Conservation (phyloP, 1,140 invertebrate genomes). For the Lucilia cuprina region DNA sequence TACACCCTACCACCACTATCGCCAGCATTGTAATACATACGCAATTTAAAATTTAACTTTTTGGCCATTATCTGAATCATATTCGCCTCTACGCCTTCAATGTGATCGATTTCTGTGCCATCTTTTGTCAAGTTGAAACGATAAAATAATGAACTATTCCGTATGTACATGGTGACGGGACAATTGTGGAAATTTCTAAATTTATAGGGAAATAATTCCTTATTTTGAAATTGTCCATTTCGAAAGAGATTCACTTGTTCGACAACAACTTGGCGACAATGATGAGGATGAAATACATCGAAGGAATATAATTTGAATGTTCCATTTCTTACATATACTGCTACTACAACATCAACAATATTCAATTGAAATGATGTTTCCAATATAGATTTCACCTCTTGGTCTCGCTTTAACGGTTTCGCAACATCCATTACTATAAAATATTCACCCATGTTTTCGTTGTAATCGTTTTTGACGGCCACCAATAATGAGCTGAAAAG, state of each 20-base stretch:
- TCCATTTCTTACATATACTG: background rate
- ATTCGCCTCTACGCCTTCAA: slow-evolving; percentile 8
- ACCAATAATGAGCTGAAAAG: background rate
- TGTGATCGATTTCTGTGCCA: background rate
- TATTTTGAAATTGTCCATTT: background rate
- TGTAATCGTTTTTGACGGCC: background rate
- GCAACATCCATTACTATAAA: slow-evolving; percentile 1
- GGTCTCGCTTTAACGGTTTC: background rate
- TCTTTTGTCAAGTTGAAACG: background rate
- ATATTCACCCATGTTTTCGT: background rate
- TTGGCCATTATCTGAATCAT: background rate
- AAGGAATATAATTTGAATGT: background rate
- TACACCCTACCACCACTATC: background rate
- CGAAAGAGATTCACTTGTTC: background rate
- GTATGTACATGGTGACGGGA: background rate
- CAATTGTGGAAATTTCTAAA: slow-evolving; percentile 9
- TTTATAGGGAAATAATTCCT: slow-evolving; percentile 7
- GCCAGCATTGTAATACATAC: background rate
- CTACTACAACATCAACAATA: background rate
- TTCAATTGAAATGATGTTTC: background rate
- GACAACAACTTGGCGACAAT: background rate
- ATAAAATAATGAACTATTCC: background rate
- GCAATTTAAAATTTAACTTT: background rate
- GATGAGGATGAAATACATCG: background rate
- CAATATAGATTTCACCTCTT: background rate